Evolutionary conservation across 2,888 invertebrate genomes (phyloP), one percentile per base, ranked within the genome.

Genomic region (Pherbina coryleti): DNA sequence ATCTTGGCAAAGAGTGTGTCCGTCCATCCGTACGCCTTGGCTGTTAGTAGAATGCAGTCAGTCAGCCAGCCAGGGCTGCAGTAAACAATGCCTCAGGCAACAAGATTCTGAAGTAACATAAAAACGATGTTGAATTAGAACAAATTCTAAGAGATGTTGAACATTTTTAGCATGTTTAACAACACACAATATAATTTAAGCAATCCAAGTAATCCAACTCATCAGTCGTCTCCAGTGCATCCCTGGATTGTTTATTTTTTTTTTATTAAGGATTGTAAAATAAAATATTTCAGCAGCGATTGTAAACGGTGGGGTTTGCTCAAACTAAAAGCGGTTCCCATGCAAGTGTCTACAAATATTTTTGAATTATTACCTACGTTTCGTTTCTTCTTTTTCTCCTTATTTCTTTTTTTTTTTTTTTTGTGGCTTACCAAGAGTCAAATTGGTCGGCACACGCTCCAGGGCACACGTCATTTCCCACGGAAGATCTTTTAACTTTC

Each of bases 381-480:
- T 53, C 49, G 44, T 76, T 76, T 75, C 62, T 72, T 60, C 71
- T 76, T 66, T 44, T 74, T 44, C 44, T 44, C 55, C 37, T 51
- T 28, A 51, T 28, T 75, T 79, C 51, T 79, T 79, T 7, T 37
- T 37, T 37, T 37, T 37, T 37, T 76, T 73, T 75, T 77, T 78
- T 77, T 79, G 78, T 67, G 75, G 78, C 82, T 81, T 83, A 80
- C 79, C 71, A 73, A 86, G 89, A 91, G 90, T 89, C 88, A 90
- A 90, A 90, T 90, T 90, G 90, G 91, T 88, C 90, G 91, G 90
- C 91, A 92, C 91, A 92, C 91, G 92, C 92, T 92, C 90, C 91
- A 91, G 92, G 92, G 91, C 91, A 92, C 90, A 90, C 91, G 91
- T 90, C 89, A 91, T 91, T 92, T 92, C 92, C 91, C 92, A 92